Percentiles rank a stretch among this genome's conserved stretches.
Conservation (phyloP, 2,888 invertebrate species). For the Caenorhabditis sp. region DNA sequence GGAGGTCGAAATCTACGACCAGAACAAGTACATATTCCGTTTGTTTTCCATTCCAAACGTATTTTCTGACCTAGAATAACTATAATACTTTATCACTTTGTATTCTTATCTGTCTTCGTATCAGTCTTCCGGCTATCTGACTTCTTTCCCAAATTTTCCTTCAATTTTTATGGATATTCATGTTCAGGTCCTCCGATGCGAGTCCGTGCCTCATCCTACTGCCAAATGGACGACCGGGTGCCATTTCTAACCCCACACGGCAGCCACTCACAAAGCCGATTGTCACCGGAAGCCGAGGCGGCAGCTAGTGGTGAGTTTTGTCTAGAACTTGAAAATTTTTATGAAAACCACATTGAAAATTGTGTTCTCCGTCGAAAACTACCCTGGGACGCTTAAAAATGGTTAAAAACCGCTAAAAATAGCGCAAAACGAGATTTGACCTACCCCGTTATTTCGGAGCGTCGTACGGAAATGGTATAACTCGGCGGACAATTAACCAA, state of each 20-base stretch:
- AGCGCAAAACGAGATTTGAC: too few relatives aligned
- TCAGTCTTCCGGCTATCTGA: not conserved
- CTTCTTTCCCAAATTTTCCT: too few relatives aligned
- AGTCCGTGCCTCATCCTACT: conserved; percentile 69
- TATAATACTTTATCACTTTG: not conserved
- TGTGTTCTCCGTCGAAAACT: too few relatives aligned
- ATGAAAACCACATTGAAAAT: too few relatives aligned
- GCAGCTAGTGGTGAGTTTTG: conserved; percentile 42
- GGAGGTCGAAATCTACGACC: not conserved
- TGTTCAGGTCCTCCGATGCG: conserved; percentile 53
- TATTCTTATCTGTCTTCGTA: not conserved
- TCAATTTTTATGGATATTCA: too few relatives aligned
- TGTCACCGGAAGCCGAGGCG: conserved; percentile 27
- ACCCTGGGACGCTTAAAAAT: too few relatives aligned
- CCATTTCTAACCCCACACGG: conserved; percentile 60
- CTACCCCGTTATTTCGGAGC: too few relatives aligned
- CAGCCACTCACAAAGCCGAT: conserved; percentile 25
- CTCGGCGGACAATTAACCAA: too few relatives aligned
- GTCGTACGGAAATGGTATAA: not conserved
- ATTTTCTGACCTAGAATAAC: too few relatives aligned
- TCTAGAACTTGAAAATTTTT: too few relatives aligned
- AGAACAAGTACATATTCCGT: not conserved
- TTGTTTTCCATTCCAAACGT: not conserved
- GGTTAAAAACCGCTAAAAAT: too few relatives aligned
- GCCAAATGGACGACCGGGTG: conserved; percentile 66